Percentiles rank a stretch among this genome's conserved stretches.
Evolutionary conservation across 1,140 invertebrate genomes (phyloP).

Genomic region (Mactra quadrangularis): DNA sequence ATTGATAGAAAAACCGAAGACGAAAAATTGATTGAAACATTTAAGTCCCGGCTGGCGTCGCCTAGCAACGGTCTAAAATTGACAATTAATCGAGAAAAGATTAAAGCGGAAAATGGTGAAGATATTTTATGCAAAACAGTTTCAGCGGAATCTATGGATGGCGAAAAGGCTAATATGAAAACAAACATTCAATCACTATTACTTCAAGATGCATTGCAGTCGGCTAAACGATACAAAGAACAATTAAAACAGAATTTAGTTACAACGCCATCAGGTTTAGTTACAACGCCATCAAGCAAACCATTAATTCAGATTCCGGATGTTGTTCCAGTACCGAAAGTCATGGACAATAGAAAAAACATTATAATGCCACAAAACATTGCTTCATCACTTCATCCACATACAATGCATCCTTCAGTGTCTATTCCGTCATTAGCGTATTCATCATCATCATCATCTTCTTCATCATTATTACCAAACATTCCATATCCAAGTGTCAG

Average conservation of each 20-base stretch:
- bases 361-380: too few species aligned
- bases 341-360: too few species aligned
- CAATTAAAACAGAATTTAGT: conserved; percentile 29
- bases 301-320: conserved; percentile 21
- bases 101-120: background rate
- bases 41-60: conserved; percentile 38
- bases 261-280: background rate
- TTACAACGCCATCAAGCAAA: conserved; percentile 5
- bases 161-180: background rate
- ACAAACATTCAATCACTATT: conserved; percentile 43
- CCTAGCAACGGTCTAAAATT: conserved; percentile 35
- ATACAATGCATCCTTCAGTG: too few species aligned
- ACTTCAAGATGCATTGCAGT: conserved; percentile 51
- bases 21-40: conserved; percentile 45
- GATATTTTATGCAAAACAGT: background rate
- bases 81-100: conserved; percentile 53
- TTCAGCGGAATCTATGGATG: background rate
- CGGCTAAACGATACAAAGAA: conserved; percentile 56
- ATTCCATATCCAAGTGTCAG: too few species aligned
- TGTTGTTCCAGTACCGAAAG: conserved; percentile 1
- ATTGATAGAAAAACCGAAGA: conserved; percentile 44
- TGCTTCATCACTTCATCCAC: too few species aligned
- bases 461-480: too few species aligned
- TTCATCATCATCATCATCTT: too few species aligned
- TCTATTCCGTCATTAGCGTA: too few species aligned